Percentiles rank a stretch among this genome's conserved stretches.
These are phyloP conservation scores for Pogonophryne albipinna DNA, from an alignment of 2,797 vertebrate species.

Conservation along the genomic window DNA sequence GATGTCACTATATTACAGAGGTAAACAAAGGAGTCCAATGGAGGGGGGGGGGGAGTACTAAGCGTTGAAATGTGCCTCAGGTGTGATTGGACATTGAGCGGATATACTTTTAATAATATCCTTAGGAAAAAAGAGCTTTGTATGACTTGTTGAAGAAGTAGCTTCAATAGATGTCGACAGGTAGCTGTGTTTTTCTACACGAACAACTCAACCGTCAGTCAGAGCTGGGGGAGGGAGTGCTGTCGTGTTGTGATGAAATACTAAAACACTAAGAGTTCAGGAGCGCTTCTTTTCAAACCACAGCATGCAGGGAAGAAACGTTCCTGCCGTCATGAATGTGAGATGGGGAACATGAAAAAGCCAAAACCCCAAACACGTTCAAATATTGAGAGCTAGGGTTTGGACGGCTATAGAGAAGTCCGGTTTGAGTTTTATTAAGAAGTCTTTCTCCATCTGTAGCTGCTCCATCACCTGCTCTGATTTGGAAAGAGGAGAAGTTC, in stretches of 20 bases:
- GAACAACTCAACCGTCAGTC: neutral
- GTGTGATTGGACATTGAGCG: neutral
- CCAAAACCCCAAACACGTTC: constrained; percentile 58
- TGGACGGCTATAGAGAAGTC: constrained; percentile 19
- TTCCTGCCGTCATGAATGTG: constrained; percentile 55
- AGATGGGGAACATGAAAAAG: constrained; percentile 62
- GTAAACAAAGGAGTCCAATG: too few relatives aligned
- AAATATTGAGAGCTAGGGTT: constrained; percentile 66
- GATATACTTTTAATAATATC: too few relatives aligned
- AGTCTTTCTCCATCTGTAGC: constrained; percentile 38
- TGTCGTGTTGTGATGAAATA: constrained; percentile 41
- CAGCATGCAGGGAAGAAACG: constrained; percentile 21
- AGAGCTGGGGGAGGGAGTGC: neutral
- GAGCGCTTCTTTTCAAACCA: constrained; percentile 37
- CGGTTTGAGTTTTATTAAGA: constrained; percentile 38
- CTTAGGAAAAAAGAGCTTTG: too few relatives aligned
- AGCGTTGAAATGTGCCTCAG: neutral
- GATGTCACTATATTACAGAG: too few relatives aligned
- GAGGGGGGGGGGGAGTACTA: too few relatives aligned
- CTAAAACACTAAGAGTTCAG: constrained; percentile 34
- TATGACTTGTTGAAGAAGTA: too few relatives aligned
- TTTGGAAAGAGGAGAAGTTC: constrained; percentile 5
- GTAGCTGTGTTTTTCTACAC: neutral
- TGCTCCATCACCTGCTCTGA: constrained; percentile 17
- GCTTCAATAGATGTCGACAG: neutral